Conservation (phyloP, 2,888 invertebrate species). For the Perdita meconis region DNA sequence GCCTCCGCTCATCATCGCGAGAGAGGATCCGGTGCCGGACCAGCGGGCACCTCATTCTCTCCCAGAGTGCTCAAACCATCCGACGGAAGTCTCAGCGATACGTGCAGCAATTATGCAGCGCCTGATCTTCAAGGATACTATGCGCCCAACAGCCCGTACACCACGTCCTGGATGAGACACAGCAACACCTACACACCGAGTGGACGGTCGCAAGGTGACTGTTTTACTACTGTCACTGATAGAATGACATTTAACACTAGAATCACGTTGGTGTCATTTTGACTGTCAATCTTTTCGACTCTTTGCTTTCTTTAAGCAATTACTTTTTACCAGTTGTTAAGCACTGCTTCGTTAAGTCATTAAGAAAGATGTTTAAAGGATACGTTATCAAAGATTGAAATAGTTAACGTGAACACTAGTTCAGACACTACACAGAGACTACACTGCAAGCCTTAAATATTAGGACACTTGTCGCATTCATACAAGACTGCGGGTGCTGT, state of each 20-base stretch:
- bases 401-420: too few relatives aligned
- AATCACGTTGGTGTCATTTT: too few relatives aligned
- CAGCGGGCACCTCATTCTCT: constrained; percentile 79
- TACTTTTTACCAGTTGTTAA: too few relatives aligned
- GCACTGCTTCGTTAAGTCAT: too few relatives aligned
- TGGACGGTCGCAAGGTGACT: constrained; percentile 80
- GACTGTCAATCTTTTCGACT: too few relatives aligned
- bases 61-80: constrained; percentile 83
- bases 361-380: too few relatives aligned
- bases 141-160: constrained; percentile 88
- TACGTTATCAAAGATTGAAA: too few relatives aligned
- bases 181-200: constrained; percentile 86
- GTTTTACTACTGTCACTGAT: background rate
- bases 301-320: too few relatives aligned
- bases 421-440: too few relatives aligned
- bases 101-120: constrained; percentile 91
- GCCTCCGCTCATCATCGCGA: constrained; percentile 83
- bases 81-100: constrained; percentile 94
- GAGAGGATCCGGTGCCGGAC: constrained; percentile 76
- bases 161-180: constrained; percentile 91
- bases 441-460: too few relatives aligned
- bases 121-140: constrained; percentile 84
- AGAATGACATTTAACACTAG: background rate
- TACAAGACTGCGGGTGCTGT: too few relatives aligned
- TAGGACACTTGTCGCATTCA: too few relatives aligned